Evolutionary conservation across 2,888 invertebrate genomes (phyloP), one percentile per base, ranked within the genome.

Genomic region (Scaptodrosophila latifasciaeformis): DNA sequence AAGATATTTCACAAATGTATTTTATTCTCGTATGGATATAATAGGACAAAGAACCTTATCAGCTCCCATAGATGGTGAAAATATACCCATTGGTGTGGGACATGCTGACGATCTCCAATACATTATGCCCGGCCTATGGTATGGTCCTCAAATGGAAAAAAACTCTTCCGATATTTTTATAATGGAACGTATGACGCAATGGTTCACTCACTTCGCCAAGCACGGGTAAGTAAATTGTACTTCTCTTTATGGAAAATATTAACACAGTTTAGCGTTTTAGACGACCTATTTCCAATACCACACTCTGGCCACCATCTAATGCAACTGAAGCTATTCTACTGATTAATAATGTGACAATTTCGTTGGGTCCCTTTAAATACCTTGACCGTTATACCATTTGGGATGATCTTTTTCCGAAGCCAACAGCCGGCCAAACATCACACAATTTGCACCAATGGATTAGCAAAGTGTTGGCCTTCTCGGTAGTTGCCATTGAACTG

Each of bases 11-110:
- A 84, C 86, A 0, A 19, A 56, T 0, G 89, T 91, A 2, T 92
- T 87, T 77, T 91, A 90, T 74, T 90, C 90, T 71, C 85, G 88
- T 59, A 90, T 90, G 67, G 87, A 88, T 19, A 90, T 89, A 71
- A 84, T 89, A 54, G 91, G 91, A 2, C 84, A 88, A 57, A 87
- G 87, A 61, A 90, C 90, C 62, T 76, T 86, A 47, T 87, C 86
- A 5, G 65, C 65, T 1, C 76, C 71, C 34, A 83, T 86, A 50
- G 86, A 88, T 47, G 84, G 85, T 0, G 82, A 82, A 6, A 87
- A 88, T 0, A 86, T 86, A 4, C 66, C 66, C 12, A 40, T 49
- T 18, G 83, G 84, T 12, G 67, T 81, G 13, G 65, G 63, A 0
- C 84, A 84, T 65, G 76, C 62, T 0, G 84, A 84, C 60, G 84